Evolutionary conservation across 2,113 vertebrate genomes (phyloP).

Genomic region (Hippocampus guttulatus): DNA sequence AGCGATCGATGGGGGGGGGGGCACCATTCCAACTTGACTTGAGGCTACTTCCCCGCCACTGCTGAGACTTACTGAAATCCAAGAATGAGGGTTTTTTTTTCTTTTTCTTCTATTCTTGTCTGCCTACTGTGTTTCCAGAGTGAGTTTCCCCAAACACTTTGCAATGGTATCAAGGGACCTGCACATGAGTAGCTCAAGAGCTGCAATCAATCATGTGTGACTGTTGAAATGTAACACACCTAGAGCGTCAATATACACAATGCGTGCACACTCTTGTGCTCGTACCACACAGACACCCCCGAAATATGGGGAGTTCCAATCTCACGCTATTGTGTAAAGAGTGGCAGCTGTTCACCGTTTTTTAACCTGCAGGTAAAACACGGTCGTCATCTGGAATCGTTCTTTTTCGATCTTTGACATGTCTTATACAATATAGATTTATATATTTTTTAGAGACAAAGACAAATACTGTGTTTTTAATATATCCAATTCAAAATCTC

Average conservation of each 20-base stretch:
- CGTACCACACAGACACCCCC: background rate
- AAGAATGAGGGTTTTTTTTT: conserved; percentile 34
- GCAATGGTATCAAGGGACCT: conserved; percentile 30
- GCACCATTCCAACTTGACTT: conserved; percentile 27
- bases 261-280: background rate
- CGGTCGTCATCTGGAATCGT: no score
- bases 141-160: conserved; percentile 26
- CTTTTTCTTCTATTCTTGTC: background rate
- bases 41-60: conserved; percentile 33
- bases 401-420: no score
- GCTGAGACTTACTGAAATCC: conserved; percentile 35
- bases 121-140: conserved; percentile 20
- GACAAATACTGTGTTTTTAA: no score
- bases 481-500: no score
- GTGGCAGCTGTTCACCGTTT: background rate
- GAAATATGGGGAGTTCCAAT: no score
- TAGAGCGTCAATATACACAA: background rate
- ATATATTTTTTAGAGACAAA: no score
- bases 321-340: background rate
- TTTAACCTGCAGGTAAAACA: background rate
- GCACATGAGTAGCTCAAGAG: conserved; percentile 40
- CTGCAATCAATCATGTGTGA: conserved; percentile 51
- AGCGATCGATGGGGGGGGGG: conserved; percentile 35
- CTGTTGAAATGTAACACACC: conserved; percentile 23
- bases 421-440: no score